Evolutionary conservation across 2,797 vertebrate genomes (phyloP).

Genomic region (Chiloscyllium punctatum): DNA sequence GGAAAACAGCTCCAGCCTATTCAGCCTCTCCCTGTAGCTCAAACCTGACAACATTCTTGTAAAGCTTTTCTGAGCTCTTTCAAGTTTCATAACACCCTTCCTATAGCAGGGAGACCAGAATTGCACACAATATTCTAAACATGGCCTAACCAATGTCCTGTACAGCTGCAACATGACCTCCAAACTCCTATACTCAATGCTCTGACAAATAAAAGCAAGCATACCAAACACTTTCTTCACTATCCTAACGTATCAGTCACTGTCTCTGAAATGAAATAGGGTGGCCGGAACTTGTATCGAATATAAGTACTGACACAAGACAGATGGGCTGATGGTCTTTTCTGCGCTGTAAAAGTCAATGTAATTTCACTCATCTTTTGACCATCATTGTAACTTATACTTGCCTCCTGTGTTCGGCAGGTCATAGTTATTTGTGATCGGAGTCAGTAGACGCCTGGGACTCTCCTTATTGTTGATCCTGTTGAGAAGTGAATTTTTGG

Average conservation of each 20-base stretch:
- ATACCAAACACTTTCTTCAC: too few species aligned
- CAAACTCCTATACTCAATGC: too few species aligned
- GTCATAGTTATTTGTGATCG: neutral
- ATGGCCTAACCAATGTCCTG: too few species aligned
- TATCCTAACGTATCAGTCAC: neutral
- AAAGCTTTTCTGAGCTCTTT: too few species aligned
- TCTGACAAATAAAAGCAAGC: too few species aligned
- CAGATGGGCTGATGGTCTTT: neutral
- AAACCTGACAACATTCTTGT: too few species aligned
- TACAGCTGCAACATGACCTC: too few species aligned
- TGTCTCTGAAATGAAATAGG: neutral
- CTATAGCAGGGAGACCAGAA: too few species aligned
- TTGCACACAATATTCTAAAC: too few species aligned
- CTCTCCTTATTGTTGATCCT: neutral
- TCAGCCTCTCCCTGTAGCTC: too few species aligned
- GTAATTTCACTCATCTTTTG: neutral
- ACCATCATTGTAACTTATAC: neutral
- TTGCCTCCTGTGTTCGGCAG: conserved; percentile 30
- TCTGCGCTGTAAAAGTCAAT: neutral
- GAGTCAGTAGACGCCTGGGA: neutral
- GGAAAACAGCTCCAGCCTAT: too few species aligned
- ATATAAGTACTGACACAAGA: neutral
- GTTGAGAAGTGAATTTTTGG: neutral
- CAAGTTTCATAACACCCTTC: too few species aligned
- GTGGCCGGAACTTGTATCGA: neutral